Evolutionary conservation across 2,113 vertebrate genomes (phyloP).

Genomic region (Micronycteris hirsuta): DNA sequence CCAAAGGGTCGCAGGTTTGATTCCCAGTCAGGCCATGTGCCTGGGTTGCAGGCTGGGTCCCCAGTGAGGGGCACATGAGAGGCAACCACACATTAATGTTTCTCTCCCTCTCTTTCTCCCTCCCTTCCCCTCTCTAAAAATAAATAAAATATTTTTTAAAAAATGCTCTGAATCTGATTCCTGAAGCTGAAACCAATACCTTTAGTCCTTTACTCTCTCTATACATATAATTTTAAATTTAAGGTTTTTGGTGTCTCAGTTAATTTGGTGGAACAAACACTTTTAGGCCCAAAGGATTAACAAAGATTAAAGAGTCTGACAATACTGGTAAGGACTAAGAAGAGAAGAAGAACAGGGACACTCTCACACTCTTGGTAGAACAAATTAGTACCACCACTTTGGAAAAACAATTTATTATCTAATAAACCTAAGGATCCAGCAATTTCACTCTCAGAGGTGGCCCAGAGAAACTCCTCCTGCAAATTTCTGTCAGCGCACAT

Average conservation of each 20-base stretch:
- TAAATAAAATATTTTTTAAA: too few species aligned
- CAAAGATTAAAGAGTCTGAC: background rate
- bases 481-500: background rate
- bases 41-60: too few species aligned
- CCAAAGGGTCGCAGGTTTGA: too few species aligned
- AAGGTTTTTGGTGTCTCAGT: constrained; percentile 20
- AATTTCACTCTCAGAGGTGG: background rate
- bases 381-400: background rate
- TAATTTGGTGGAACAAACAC: constrained; percentile 15
- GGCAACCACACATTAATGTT: too few species aligned
- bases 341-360: background rate
- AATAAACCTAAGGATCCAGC: constrained; percentile 10
- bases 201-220: background rate
- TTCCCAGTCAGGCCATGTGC: too few species aligned
- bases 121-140: too few species aligned
- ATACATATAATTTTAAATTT: background rate
- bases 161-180: constrained; percentile 2
- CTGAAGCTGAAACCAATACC: background rate
- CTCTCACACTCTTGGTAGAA: background rate
- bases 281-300: background rate
- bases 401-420: background rate
- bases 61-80: too few species aligned
- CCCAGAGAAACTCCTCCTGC: background rate
- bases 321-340: background rate
- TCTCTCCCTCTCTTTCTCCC: too few species aligned